Conservation (phyloP, 2,797 vertebrate species). For the Schizopygopsis pylzovi region DNA sequence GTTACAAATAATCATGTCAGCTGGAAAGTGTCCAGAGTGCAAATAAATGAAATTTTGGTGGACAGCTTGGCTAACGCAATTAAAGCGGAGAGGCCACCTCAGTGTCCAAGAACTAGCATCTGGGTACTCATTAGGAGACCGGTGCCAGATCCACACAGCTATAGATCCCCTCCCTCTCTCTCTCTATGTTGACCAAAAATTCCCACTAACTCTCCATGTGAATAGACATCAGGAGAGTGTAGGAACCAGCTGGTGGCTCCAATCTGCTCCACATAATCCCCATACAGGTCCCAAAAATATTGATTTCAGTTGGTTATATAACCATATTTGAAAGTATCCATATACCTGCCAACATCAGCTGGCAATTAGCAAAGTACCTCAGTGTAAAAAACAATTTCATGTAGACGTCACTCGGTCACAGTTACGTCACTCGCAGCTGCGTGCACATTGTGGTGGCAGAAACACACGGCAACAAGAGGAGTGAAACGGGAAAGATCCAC, state of each 20-base stretch:
- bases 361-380: conserved; percentile 20
- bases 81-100: conserved; percentile 40
- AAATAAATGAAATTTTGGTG: conserved; percentile 57
- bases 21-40: conserved; percentile 38
- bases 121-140: conserved; percentile 40
- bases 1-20: conserved; percentile 35
- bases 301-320: conserved; percentile 35
- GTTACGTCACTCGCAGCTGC: too few species aligned
- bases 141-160: conserved; percentile 36
- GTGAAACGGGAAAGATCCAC: too few species aligned
- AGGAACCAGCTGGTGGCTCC: conserved; percentile 36
- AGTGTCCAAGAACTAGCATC: conserved; percentile 43
- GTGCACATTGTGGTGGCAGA: too few species aligned
- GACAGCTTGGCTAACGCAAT: conserved; percentile 56
- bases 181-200: conserved; percentile 1
- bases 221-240: conserved; percentile 44
- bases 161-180: conserved; percentile 5
- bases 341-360: conserved; percentile 3
- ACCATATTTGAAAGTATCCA: conserved; percentile 21
- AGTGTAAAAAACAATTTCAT: not conserved
- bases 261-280: conserved; percentile 55
- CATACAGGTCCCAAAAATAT: conserved; percentile 30
- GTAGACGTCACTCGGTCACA: too few species aligned
- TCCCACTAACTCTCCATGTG: conserved; percentile 43
- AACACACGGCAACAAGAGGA: too few species aligned